Evolutionary conservation across 1,140 invertebrate genomes (phyloP).

Genomic region (Fopius arisanus): DNA sequence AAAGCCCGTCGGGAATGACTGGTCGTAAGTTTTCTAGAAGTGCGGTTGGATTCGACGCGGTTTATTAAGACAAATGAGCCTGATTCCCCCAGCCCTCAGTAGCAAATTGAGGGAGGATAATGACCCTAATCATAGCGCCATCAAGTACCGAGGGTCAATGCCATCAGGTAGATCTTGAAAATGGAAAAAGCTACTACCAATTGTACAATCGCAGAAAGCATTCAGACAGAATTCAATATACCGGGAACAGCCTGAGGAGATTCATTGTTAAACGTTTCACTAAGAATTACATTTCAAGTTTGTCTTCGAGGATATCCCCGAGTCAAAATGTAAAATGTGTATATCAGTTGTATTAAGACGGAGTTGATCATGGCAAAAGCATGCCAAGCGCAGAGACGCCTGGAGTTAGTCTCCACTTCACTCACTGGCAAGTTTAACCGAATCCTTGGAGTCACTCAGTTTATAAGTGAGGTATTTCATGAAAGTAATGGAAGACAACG

Average conservation of each 20-base stretch:
- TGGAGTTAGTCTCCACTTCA: background rate
- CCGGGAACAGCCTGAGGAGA: background rate
- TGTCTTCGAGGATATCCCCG: background rate
- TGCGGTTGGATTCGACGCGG: slow-evolving; percentile 43
- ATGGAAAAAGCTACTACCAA: background rate
- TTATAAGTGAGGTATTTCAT: slow-evolving; percentile 11
- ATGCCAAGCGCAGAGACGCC: background rate
- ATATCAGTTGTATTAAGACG: background rate
- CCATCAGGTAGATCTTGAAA: background rate
- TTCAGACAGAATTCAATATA: background rate
- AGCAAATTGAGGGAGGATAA: background rate
- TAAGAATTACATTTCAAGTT: slow-evolving; percentile 5
- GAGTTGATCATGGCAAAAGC: background rate
- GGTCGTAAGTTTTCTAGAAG: slow-evolving; percentile 43
- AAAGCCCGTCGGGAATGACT: slow-evolving; percentile 41
- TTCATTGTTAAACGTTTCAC: slow-evolving; percentile 1
- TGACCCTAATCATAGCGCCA: background rate
- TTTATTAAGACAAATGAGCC: slow-evolving; percentile 61
- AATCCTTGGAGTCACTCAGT: background rate
- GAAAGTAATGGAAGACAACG: background rate
- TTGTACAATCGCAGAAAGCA: background rate
- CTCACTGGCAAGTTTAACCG: background rate
- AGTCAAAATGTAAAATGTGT: slow-evolving; percentile 1
- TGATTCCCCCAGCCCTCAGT: slow-evolving; percentile 5
- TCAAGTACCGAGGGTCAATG: background rate